Evolutionary conservation across 2,113 vertebrate species (phyloP).

Genomic region (Lates calcarifer): DNA sequence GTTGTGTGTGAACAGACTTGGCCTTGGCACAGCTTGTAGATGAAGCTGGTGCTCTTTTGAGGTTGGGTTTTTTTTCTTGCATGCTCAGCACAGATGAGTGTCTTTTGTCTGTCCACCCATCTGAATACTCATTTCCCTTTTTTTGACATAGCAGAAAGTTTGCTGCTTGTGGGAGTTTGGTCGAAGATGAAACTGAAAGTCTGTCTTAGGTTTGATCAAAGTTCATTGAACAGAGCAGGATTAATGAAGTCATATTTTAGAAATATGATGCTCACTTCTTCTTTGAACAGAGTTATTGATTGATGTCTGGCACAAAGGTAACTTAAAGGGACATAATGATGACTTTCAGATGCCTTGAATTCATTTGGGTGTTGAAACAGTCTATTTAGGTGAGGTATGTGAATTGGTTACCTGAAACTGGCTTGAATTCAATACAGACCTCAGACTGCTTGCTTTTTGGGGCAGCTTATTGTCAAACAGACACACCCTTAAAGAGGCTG

Average conservation of each 20-base stretch:
- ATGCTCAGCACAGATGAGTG: constrained; percentile 46
- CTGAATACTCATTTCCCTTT: constrained; percentile 36
- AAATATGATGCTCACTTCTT: background rate
- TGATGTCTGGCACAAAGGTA: background rate
- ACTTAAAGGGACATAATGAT: background rate
- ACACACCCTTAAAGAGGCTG: background rate
- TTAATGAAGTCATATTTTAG: background rate
- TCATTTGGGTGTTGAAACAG: background rate
- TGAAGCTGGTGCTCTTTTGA: background rate
- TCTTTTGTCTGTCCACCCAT: constrained; percentile 18
- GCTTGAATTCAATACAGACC: background rate
- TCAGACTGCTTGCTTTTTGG: too few species aligned
- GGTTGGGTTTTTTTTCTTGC: constrained; percentile 7
- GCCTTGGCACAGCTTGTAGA: too few species aligned
- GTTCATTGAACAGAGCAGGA: background rate
- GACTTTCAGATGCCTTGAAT: background rate
- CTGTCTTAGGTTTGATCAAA: background rate
- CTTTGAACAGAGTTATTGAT: background rate
- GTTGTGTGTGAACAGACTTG: too few species aligned
- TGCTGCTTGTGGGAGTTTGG: background rate
- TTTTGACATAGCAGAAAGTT: background rate
- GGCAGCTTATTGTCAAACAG: background rate
- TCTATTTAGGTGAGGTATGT: background rate
- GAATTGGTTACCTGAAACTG: background rate
- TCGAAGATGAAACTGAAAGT: constrained; percentile 26